Base-by-base conservation (phyloP, 2,113 vertebrate species). In the Peromyscus leucopus region DNA sequence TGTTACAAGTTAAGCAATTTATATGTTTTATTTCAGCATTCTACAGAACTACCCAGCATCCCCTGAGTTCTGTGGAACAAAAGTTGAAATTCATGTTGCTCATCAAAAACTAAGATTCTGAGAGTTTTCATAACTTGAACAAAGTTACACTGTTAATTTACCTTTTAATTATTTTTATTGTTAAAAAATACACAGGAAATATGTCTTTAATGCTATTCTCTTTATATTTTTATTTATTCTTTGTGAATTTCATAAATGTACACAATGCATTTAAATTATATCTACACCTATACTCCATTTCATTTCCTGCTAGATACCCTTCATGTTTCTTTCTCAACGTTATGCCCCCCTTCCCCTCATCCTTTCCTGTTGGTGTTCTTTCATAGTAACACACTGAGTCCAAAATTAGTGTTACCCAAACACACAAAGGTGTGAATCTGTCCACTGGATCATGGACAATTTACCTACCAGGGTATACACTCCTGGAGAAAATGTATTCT, bases 51-150 rank as follows among this genome's bases (percentile, higher is more conserved):
- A 92, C 0, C 24, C 91, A 74, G 7, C 17, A 86, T 96, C 22
- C 24, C 17, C 48, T 59, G 19, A 55, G 11, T 87, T 39, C n/a
- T 86, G 21, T 87, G 75, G 84, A 72, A 94, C 51, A 55, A 19
- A n/a, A 93, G 80, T 82, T 48, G 17, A 83, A 94, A 94, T 71
- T 96, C 46, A 90, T 93, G 80, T 93, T 75, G 24, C 57, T 65
- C 65, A 97, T 89, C 90, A 93, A 96, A 26, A 86, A 28, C 63
- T 33, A 55, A 89, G 36, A 33, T 57, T 80, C 95, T 67, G 11
- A 8, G 80, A 39, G 2, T 90, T 95, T 89, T 80, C 76, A 79
- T 69, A 88, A 91, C 16, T 39, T 91, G 71, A 59, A 67, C 12
- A 72, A 72, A 46, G 51, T 75, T 71, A 92, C 31, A 71, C 5